Percentiles rank a stretch among this genome's conserved stretches.
phyloP scores from a whole-genome alignment of 2,113 vertebrate species.

The Polyodon spathula region DNA sequence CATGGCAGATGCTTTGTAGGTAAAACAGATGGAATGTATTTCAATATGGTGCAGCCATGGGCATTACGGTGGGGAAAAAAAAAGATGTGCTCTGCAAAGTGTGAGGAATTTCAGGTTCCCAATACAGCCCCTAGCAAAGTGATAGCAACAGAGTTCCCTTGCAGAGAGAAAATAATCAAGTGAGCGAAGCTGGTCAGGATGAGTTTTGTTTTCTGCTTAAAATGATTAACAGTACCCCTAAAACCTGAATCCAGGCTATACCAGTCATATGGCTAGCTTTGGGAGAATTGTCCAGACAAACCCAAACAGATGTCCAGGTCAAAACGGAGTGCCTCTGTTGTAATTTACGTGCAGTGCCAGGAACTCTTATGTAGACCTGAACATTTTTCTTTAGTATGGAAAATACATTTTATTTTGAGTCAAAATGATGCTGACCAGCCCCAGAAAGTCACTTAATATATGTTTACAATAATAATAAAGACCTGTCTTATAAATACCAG shows the following conservation, averaged over 20 bases:
- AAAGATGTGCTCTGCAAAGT: background rate
- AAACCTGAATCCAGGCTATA: background rate
- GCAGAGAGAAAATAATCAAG: conserved; percentile 10
- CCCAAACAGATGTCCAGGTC: no score
- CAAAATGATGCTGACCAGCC: no score
- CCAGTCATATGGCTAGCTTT: no score
- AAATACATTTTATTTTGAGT: no score
- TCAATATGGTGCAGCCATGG: conserved; percentile 34
- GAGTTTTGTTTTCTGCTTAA: conserved; percentile 11
- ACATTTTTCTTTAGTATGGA: no score
- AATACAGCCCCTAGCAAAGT: background rate
- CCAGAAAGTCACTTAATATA: no score
- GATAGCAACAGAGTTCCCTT: conserved; percentile 7
- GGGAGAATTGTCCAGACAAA: no score
- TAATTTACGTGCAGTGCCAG: no score
- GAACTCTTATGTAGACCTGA: no score
- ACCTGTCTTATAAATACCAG: no score
- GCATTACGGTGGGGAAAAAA: conserved; percentile 33
- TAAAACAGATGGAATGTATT: conserved; percentile 61
- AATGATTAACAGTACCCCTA: conserved; percentile 21
- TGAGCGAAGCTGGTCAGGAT: conserved; percentile 6
- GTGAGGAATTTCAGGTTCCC: background rate
- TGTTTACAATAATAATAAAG: no score
- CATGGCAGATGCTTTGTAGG: conserved; percentile 62
- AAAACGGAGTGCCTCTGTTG: no score